Percentiles rank a stretch among this genome's conserved stretches.
These are phyloP conservation scores for Sinocyclocheilus rhinocerous DNA, from an alignment of 2,113 vertebrate species.

Conservation along the genomic window DNA sequence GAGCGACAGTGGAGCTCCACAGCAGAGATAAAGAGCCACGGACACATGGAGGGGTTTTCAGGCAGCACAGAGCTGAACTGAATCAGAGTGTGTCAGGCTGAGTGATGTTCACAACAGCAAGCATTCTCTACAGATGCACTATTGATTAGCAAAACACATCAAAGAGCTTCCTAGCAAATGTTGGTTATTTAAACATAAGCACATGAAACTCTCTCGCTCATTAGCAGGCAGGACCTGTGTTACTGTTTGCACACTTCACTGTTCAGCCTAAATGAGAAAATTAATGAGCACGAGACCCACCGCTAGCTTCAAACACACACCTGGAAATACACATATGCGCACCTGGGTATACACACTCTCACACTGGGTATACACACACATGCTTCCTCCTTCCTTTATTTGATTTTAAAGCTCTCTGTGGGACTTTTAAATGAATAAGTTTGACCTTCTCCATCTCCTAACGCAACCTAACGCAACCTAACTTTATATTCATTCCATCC, in stretches of 20 bases:
- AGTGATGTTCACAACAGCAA: conserved; percentile 31
- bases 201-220: conserved; percentile 13
- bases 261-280: conserved; percentile 42
- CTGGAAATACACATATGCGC: neutral
- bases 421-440: neutral
- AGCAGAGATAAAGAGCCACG: conserved; percentile 20
- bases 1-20: conserved; percentile 1
- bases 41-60: conserved; percentile 8
- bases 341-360: neutral
- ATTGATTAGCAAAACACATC: conserved; percentile 35
- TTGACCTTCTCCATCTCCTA: neutral
- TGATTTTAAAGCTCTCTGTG: neutral
- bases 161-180: conserved; percentile 18
- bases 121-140: conserved; percentile 19
- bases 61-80: conserved; percentile 1
- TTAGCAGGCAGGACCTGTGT: conserved; percentile 24
- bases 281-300: conserved; percentile 27
- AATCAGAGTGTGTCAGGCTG: conserved; percentile 17
- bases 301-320: conserved; percentile 9
- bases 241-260: conserved; percentile 23
- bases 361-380: neutral
- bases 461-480: neutral
- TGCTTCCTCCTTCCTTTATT: neutral
- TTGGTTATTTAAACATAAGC: conserved; percentile 29
- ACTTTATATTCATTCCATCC: neutral